Evolutionary conservation across 1,140 invertebrate species (phyloP).

Genomic region (Pseudomyrmex sp.): DNA sequence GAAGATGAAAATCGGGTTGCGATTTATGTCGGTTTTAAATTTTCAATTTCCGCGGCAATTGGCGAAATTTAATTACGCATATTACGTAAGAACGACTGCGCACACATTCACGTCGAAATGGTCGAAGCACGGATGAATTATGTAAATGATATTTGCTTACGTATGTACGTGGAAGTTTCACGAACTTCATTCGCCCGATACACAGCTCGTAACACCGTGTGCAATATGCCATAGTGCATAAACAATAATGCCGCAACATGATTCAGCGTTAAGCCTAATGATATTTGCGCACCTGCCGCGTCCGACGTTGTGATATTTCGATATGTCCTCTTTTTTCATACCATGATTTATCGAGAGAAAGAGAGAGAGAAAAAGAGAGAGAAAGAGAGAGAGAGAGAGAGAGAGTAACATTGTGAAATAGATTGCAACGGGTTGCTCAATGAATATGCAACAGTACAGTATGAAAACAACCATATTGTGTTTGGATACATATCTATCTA

Average conservation of each 20-base stretch:
- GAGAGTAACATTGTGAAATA: background rate
- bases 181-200: slow-evolving; percentile 57
- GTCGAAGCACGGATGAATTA: slow-evolving; percentile 27
- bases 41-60: slow-evolving; percentile 45
- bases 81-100: slow-evolving; percentile 54
- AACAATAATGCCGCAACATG: slow-evolving; percentile 49
- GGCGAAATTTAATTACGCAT: slow-evolving; percentile 51
- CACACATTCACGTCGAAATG: slow-evolving; percentile 33
- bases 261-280: slow-evolving; percentile 59
- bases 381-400: no score
- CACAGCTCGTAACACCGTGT: slow-evolving; percentile 25
- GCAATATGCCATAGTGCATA: slow-evolving; percentile 33
- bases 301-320: background rate
- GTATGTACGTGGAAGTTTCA: slow-evolving; percentile 51
- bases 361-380: no score
- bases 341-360: background rate
- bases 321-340: background rate
- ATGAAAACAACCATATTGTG: slow-evolving; percentile 3
- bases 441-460: slow-evolving; percentile 42
- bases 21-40: slow-evolving; percentile 36
- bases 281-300: slow-evolving; percentile 41
- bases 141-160: slow-evolving; percentile 58
- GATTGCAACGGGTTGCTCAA: background rate
- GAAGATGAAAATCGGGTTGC: slow-evolving; percentile 10
- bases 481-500: background rate